These are phyloP conservation scores for Ichneumoninae sp. DNA, from an alignment of 2,888 invertebrate genomes.

Conservation along the genomic window DNA sequence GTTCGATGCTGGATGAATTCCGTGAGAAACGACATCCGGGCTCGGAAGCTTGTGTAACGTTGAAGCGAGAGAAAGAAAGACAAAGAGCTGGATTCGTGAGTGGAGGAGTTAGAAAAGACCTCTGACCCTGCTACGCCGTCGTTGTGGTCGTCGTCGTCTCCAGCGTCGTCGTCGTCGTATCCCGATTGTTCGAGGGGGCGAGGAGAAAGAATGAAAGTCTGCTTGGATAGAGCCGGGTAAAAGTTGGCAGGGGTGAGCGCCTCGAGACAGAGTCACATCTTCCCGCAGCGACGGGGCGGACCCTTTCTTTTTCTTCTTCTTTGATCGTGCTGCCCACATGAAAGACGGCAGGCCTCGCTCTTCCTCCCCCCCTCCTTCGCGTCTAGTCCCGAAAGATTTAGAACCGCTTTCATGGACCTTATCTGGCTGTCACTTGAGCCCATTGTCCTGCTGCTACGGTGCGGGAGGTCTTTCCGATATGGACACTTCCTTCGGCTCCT, in stretches of 20 bases:
- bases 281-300: constrained; percentile 29
- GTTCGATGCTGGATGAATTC: constrained; percentile 46
- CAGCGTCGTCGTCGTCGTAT: constrained; percentile 37
- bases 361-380: background rate
- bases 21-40: constrained; percentile 60
- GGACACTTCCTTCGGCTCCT: constrained; percentile 39
- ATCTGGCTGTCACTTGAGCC: constrained; percentile 64
- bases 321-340: constrained; percentile 61
- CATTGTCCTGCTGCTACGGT: constrained; percentile 59
- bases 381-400: constrained; percentile 63
- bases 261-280: constrained; percentile 59
- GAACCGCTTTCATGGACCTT: constrained; percentile 66
- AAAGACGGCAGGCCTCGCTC: constrained; percentile 46
- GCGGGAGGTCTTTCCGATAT: constrained; percentile 12
- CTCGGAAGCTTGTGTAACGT: constrained; percentile 22
- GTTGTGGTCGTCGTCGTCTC: constrained; percentile 10
- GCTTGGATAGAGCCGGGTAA: constrained; percentile 42
- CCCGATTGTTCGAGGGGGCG: constrained; percentile 60
- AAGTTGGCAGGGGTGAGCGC: constrained; percentile 51
- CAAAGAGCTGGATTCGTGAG: constrained; percentile 18
- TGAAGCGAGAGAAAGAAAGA: constrained; percentile 27
- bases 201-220: constrained; percentile 56
- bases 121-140: constrained; percentile 35
- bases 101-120: constrained; percentile 28
- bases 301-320: constrained; percentile 27